Evolutionary conservation across 2,888 invertebrate species (phyloP), one percentile per base, ranked within the genome.

Genomic region (Bellardia pandia): DNA sequence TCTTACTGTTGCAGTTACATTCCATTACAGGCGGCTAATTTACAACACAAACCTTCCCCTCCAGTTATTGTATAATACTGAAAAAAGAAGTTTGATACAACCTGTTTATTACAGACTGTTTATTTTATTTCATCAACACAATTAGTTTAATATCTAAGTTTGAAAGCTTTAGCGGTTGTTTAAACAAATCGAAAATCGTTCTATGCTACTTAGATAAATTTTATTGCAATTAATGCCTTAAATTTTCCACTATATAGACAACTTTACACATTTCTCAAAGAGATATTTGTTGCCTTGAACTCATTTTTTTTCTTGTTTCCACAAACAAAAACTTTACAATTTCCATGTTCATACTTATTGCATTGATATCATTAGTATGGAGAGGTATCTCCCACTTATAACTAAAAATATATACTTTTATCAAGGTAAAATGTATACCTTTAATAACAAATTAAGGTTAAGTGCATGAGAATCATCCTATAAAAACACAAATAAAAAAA

Each of bases 381-480:
- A 53, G 68, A 78, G 72, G 14, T 42, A 74, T 68, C 71, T 83
- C 74, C 78, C 66, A 81, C 77, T 86, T 87, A 37, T 71, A 85
- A 85, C 74, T 81, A 81, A 85, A 74, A 42, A 42, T n/a, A 58
- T 58, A 58, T 42, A 77, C 68, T 81, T 74, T 68, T 77, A 62
- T 82, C 85, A 82, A 85, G 87, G 85, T 87, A 60, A 85, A 78
- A 62, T 66, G 56, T 79, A 23, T 71, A 60, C 84, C 86, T 84
- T 81, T 85, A 82, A 75, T 62, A 85, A 64, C 81, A 87, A 87
- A 87, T 87, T 87, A 87, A 87, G 87, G 87, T 85, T 87, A 87
- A 87, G 85, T 85, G 87, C 74, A 81, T 85, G 85, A 80, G 77
- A 87, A 75, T 75, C 77, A 85, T 85, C 74, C 79, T 79, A 85